phyloP scores from a whole-genome alignment of 2,797 vertebrate genomes.

The Antrozous pallidus region DNA sequence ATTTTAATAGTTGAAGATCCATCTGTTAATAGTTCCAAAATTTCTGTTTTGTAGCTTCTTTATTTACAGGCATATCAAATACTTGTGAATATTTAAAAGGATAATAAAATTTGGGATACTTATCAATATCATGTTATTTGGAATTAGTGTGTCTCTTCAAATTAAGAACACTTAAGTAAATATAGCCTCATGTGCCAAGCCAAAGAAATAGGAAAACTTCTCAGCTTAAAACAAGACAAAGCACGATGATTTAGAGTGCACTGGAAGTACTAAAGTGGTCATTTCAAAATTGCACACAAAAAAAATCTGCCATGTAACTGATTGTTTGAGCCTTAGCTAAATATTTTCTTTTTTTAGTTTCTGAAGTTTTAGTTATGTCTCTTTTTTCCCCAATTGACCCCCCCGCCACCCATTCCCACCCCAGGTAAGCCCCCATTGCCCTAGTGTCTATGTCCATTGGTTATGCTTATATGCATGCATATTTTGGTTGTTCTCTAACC shows the following conservation, averaged over 20 bases:
- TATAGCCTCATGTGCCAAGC: background rate
- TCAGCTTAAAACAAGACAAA: background rate
- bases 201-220: slow-evolving; percentile 13
- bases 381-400: too few species aligned
- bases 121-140: background rate
- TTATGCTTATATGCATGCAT: too few species aligned
- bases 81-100: background rate
- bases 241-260: background rate
- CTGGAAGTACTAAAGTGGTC: background rate
- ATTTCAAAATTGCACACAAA: background rate
- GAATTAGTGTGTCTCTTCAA: background rate
- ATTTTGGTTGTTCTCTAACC: too few species aligned
- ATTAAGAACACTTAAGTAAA: background rate
- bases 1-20: background rate
- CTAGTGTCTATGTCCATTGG: too few species aligned
- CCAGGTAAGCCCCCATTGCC: too few species aligned
- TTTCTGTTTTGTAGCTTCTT: background rate
- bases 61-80: background rate
- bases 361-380: too few species aligned
- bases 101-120: background rate
- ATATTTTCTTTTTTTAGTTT: background rate
- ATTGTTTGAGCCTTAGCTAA: background rate
- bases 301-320: background rate
- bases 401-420: too few species aligned
- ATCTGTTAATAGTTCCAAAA: background rate